phyloP scores from a whole-genome alignment of 2,888 invertebrate genomes.

The Metellina segmentata region DNA sequence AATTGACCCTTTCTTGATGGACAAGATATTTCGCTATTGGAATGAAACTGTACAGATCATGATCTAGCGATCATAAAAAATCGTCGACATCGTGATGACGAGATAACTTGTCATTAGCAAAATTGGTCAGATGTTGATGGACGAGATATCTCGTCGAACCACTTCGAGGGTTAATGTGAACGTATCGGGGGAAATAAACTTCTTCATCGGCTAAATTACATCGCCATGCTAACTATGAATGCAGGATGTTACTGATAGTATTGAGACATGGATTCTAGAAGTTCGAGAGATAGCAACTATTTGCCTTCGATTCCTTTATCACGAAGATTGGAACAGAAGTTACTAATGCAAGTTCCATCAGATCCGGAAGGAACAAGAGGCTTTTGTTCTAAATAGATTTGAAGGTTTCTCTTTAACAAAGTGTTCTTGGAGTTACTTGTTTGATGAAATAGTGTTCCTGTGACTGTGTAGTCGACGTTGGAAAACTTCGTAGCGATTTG shows the following conservation, averaged over 20 bases:
- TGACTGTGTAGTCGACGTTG: background rate
- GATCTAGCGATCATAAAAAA: no score
- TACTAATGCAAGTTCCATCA: background rate
- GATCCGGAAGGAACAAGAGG: background rate
- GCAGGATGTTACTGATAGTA: constrained; percentile 22
- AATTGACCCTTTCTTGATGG: no score
- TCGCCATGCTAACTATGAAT: constrained; percentile 54
- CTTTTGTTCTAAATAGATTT: constrained; percentile 16
- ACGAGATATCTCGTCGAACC: no score
- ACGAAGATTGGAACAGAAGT: constrained; percentile 44
- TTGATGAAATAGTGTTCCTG: background rate
- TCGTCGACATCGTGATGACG: no score
- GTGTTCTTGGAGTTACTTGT: background rate
- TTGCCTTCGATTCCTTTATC: constrained; percentile 24
- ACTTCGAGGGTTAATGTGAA: background rate
- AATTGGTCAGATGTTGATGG: no score
- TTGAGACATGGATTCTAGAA: constrained; percentile 23
- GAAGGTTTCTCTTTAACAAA: background rate
- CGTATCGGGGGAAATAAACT: constrained; percentile 53
- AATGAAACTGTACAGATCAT: no score
- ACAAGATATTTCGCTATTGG: no score
- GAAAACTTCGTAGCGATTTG: background rate
- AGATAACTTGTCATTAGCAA: no score
- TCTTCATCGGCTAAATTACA: constrained; percentile 69
- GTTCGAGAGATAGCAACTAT: background rate